Conservation (phyloP, 1,140 invertebrate genomes). For the Paralvinella palmiformis region DNA sequence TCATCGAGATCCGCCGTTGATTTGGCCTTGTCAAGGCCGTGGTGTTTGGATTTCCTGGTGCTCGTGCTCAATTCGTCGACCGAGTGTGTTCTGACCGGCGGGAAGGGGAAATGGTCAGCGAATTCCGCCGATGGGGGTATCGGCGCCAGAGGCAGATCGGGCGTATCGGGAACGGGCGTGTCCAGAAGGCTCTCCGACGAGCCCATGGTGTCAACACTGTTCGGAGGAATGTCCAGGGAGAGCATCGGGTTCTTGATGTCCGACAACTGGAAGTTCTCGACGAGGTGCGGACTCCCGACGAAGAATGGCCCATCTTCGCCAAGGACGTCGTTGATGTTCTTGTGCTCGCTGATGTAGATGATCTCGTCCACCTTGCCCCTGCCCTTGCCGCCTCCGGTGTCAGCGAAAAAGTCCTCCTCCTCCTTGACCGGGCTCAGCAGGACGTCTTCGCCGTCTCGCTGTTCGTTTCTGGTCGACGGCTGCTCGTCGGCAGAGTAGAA, state of each 20-base stretch:
- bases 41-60: neutral
- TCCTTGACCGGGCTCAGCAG: constrained; percentile 1
- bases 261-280: neutral
- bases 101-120: neutral
- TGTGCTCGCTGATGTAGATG: constrained; percentile 6
- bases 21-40: neutral
- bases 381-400: neutral
- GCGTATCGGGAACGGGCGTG: constrained; percentile 18
- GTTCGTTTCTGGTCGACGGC: neutral
- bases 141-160: constrained; percentile 16
- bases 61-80: neutral
- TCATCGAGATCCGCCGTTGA: constrained; percentile 9
- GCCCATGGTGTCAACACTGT: neutral
- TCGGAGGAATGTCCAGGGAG: neutral
- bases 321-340: constrained; percentile 1
- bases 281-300: neutral
- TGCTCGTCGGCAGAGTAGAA: constrained; percentile 8
- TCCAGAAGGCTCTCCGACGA: constrained; percentile 18
- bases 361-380: neutral
- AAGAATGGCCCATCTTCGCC: neutral
- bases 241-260: neutral
- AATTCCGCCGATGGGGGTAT: neutral
- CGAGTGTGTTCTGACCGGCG: neutral
- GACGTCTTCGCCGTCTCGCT: neutral
- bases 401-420: neutral